Percentiles rank a stretch among this genome's conserved stretches.
Conservation (phyloP, 2,888 invertebrate genomes). For the Dioctria rufipes region DNA sequence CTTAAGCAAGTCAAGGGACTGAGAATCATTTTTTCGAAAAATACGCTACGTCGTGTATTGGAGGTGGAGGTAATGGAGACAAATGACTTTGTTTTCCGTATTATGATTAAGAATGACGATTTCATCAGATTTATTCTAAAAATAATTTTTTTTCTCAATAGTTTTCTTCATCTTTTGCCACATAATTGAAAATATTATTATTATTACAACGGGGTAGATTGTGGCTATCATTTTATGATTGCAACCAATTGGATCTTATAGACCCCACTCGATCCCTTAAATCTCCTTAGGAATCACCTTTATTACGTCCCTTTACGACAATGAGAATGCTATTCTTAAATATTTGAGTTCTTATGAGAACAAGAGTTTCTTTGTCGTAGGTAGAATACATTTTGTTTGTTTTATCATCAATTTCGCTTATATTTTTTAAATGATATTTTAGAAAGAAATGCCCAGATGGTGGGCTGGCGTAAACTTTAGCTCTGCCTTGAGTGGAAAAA, state of each 20-base stretch:
- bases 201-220: neutral
- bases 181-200: too few relatives aligned
- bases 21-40: constrained; percentile 7
- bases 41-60: constrained; percentile 25
- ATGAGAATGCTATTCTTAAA: neutral
- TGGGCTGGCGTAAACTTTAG: too few relatives aligned
- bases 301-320: neutral
- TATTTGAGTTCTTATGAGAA: too few relatives aligned
- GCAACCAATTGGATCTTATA: too few relatives aligned
- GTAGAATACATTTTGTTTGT: too few relatives aligned
- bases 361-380: too few relatives aligned
- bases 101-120: constrained; percentile 44
- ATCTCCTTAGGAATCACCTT: neutral
- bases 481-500: too few relatives aligned
- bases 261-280: neutral
- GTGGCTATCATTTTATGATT: neutral
- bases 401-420: too few relatives aligned
- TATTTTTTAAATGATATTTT: too few relatives aligned
- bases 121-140: constrained; percentile 40
- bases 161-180: too few relatives aligned
- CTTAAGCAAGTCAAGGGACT: constrained; percentile 24
- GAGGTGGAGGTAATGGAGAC: constrained; percentile 32
- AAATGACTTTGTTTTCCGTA: constrained; percentile 37
- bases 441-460: too few relatives aligned
- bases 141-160: neutral